A percentile compares a stretch with the other conserved stretches of the same genome.
Evolutionary conservation across 92 coral and sea anemone genomes (phyloP).

Genomic region (Nematostella vectensis): DNA sequence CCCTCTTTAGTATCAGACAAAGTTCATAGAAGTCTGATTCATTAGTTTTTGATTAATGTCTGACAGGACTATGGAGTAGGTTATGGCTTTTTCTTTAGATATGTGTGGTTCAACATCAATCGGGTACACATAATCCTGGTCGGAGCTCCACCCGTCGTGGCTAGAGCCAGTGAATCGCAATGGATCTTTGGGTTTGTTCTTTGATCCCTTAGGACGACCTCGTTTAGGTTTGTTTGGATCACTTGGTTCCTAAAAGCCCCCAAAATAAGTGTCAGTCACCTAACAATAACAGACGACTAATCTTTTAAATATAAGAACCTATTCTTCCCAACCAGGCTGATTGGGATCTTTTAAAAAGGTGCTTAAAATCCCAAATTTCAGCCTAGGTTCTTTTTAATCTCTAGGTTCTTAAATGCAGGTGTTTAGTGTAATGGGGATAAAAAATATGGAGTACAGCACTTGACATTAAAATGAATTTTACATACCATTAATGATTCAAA

Average conservation of each 20-base stretch:
- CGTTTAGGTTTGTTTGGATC: constrained; percentile 61
- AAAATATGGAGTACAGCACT: too few relatives aligned
- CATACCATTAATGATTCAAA: too few relatives aligned
- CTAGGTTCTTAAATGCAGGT: too few relatives aligned
- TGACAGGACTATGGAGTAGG: constrained; percentile 71
- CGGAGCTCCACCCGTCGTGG: constrained; percentile 38
- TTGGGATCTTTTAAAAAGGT: too few relatives aligned
- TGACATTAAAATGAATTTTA: too few relatives aligned
- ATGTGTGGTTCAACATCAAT: constrained; percentile 66
- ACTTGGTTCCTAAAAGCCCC: constrained; percentile 44
- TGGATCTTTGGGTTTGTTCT: constrained; percentile 84
- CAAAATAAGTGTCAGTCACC: too few relatives aligned
- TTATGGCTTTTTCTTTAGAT: constrained; percentile 76
- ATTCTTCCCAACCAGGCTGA: too few relatives aligned
- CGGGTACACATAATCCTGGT: constrained; percentile 33
- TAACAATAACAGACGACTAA: too few relatives aligned
- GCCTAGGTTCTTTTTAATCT: too few relatives aligned
- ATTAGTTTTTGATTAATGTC: constrained; percentile 88
- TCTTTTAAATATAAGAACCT: too few relatives aligned
- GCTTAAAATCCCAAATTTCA: too few relatives aligned
- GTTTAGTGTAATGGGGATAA: too few relatives aligned
- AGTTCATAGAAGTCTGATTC: constrained; percentile 85
- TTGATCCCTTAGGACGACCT: constrained; percentile 97
- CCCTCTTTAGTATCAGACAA: constrained; percentile 35
- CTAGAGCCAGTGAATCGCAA: constrained; percentile 18